Percentiles rank a stretch among this genome's conserved stretches.
Evolutionary conservation across 1,140 invertebrate genomes (phyloP).

Genomic region (Callitettix versicolor): DNA sequence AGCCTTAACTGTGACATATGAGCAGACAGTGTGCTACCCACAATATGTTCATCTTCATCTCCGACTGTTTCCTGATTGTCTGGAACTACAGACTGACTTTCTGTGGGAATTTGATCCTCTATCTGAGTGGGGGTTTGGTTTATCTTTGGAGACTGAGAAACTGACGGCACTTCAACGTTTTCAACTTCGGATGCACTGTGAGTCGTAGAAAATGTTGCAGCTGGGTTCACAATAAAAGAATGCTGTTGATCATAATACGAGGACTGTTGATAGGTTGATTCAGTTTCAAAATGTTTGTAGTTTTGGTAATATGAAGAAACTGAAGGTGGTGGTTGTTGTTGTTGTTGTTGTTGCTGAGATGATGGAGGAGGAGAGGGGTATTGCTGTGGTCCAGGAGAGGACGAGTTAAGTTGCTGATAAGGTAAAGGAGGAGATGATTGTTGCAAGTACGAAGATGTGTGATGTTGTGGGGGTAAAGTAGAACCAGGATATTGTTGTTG

Average conservation of each 20-base stretch:
- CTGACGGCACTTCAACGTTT: conserved; percentile 24
- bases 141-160: conserved; percentile 24
- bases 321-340: conserved; percentile 4
- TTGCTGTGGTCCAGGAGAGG: neutral
- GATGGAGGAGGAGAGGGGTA: neutral
- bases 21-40: conserved; percentile 29
- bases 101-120: too few species aligned
- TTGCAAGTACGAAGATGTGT: neutral
- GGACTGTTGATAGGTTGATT: neutral
- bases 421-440: neutral
- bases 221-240: neutral
- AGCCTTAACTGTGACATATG: neutral
- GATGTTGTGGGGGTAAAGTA: neutral
- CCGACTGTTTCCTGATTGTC: conserved; percentile 46
- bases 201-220: conserved; percentile 8
- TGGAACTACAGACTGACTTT: neutral
- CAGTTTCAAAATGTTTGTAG: conserved; percentile 1
- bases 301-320: conserved; percentile 1
- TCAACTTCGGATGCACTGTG: conserved; percentile 21
- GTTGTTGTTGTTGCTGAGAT: neutral
- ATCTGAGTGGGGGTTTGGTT: too few species aligned
- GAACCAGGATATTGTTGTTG: neutral
- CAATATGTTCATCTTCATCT: conserved; percentile 51
- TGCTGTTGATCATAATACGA: neutral
- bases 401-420: neutral